A percentile compares a stretch with the other conserved stretches of the same genome.
Conservation (phyloP, 2,888 invertebrate genomes). For the Drosophila barbarae region DNA sequence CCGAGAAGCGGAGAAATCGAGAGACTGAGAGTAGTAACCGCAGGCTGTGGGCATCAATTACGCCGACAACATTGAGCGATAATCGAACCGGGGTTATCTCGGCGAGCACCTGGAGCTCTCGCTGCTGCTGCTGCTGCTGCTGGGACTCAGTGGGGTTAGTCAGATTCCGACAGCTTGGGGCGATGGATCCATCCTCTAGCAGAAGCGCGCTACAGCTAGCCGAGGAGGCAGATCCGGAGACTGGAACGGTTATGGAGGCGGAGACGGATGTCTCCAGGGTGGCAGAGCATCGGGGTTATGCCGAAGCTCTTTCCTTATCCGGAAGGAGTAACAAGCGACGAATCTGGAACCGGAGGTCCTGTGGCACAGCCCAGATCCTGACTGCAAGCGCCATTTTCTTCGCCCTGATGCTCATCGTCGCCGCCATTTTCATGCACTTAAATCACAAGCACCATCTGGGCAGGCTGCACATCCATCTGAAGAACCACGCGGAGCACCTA, state of each 20-base stretch:
- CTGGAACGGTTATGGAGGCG: background rate
- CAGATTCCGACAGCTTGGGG: constrained; percentile 6
- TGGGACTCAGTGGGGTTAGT: constrained; percentile 13
- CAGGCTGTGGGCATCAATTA: constrained; percentile 29
- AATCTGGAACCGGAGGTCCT: constrained; percentile 18
- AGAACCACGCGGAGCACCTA: background rate
- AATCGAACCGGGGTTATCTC: constrained; percentile 43
- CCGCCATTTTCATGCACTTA: constrained; percentile 70
- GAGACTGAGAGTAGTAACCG: constrained; percentile 13
- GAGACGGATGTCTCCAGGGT: constrained; percentile 12
- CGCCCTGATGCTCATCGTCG: constrained; percentile 63
- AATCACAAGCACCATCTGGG: constrained; percentile 65
- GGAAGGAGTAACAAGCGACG: constrained; percentile 1
- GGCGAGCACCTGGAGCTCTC: constrained; percentile 18
- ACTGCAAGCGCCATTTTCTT: constrained; percentile 53
- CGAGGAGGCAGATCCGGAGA: background rate
- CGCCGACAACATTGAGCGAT: constrained; percentile 34
- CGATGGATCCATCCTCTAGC: constrained; percentile 24
- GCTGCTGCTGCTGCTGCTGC: background rate
- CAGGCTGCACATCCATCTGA: constrained; percentile 51
- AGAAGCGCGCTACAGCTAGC: constrained; percentile 22
- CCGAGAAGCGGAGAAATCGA: background rate
- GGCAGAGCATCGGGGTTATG: constrained; percentile 25
- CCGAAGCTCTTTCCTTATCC: constrained; percentile 23
- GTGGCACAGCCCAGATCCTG: constrained; percentile 38